Evolutionary conservation across 2,113 vertebrate species (phyloP), one percentile per base, ranked within the genome.

Genomic region (Lasiurus cinereus): DNA sequence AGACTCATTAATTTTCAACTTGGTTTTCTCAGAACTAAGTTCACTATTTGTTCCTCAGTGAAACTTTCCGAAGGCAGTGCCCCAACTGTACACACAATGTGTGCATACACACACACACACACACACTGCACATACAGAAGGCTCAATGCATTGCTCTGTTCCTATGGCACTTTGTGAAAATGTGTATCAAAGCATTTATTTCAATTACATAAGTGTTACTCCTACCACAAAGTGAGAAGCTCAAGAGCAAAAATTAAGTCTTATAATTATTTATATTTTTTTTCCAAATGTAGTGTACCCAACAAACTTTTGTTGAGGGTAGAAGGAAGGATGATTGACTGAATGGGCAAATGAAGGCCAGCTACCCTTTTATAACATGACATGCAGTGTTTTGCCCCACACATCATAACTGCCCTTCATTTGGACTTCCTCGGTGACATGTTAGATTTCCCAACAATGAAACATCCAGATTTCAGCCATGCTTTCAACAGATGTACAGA

Each of bases 401-500:
- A 33, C 48, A 36, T 72, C 27, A 24, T 31, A 95, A 86, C 27
- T 77, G 29, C 27, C 48, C 76, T 52, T 77, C 52, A 33, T 39
- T 27, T 52, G 36, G 70, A 94, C 19, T 94, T 95, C 67, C 43
- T 48, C 19, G 46, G 69, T 78, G 83, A 93, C 77, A 78, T 1
- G 12, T 54, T 80, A 83, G 77, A 59, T 93, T 94, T 88, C 79
- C 79, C 74, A 96, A 96, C 86, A 77, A 59, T 43, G 78, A 88
- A 94, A 88, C 29, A 70, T 22, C 59, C 43, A 83, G 21, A 94
- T 92, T 88, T 96, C 27, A 89, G n/a, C 22, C 88, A 91, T 33
- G 43, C 59, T 93, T 93, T 94, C 48, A 93, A 94, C 93, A 96
- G 62, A 95, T 89, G 89, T 86, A 86, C 46, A 87, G 83, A 94